phyloP scores from a whole-genome alignment of 1,140 invertebrate species.

The Monochamus saltuarius region DNA sequence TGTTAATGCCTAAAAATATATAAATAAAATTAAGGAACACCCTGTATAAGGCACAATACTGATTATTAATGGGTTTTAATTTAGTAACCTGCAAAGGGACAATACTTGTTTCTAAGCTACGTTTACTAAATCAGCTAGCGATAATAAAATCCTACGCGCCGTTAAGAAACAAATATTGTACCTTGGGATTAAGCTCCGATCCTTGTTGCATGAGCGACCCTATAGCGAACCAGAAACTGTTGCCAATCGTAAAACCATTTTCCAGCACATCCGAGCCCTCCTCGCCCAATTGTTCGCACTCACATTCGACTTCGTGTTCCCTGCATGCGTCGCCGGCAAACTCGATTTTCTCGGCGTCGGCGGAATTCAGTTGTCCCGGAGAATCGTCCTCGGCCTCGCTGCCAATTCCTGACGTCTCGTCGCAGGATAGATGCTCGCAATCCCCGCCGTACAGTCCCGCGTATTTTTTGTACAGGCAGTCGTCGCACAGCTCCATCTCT shows the following conservation, averaged over 20 bases:
- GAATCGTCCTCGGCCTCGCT: constrained; percentile 28
- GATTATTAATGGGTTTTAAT: no score
- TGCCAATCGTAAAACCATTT: constrained; percentile 79
- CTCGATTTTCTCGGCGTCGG: constrained; percentile 27
- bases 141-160: no score
- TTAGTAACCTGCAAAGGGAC: no score
- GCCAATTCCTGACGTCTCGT: constrained; percentile 35
- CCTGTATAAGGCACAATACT: no score
- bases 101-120: no score
- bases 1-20: no score
- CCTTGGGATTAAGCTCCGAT: constrained; percentile 84
- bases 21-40: no score
- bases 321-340: constrained; percentile 24
- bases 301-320: neutral
- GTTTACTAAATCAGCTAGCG: no score
- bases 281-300: constrained; percentile 17
- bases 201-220: constrained; percentile 95
- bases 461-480: constrained; percentile 39
- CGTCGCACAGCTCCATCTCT: constrained; percentile 65
- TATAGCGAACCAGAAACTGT: constrained; percentile 90
- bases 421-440: constrained; percentile 26
- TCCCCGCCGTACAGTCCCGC: constrained; percentile 19
- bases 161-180: constrained; percentile 42
- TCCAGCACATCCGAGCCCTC: constrained; percentile 51
- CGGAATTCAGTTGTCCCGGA: constrained; percentile 10